phyloP scores from a whole-genome alignment of 2,113 vertebrate genomes.

The Ceuthmochares aereus region DNA sequence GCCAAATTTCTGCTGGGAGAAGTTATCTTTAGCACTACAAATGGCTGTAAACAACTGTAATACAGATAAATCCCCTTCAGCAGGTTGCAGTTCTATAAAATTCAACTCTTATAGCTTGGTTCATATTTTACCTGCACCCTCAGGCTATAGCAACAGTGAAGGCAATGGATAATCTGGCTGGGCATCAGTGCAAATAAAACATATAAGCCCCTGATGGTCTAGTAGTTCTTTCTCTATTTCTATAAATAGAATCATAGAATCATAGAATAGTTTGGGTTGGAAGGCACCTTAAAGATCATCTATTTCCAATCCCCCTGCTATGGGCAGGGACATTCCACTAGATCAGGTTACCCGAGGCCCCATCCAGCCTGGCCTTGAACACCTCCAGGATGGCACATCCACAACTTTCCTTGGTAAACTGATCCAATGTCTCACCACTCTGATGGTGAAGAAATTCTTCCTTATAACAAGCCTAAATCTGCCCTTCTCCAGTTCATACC shows the following conservation, averaged over 20 bases:
- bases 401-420: too few relatives aligned
- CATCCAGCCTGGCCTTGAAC: too few relatives aligned
- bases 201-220: background rate
- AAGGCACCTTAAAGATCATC: too few relatives aligned
- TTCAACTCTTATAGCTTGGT: background rate
- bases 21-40: background rate
- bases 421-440: too few relatives aligned
- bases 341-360: too few relatives aligned
- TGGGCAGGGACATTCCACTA: too few relatives aligned
- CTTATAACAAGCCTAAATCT: too few relatives aligned
- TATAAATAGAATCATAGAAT: background rate
- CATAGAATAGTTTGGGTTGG: too few relatives aligned
- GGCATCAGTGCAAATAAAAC: background rate
- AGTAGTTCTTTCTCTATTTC: background rate
- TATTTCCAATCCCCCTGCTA: too few relatives aligned
- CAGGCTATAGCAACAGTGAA: background rate
- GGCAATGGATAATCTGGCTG: background rate
- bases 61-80: background rate
- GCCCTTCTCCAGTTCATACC: too few relatives aligned
- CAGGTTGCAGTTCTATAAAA: background rate
- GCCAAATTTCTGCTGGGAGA: background rate
- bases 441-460: too few relatives aligned
- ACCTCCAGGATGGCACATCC: too few relatives aligned
- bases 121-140: background rate
- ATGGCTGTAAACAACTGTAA: background rate